Percentiles rank a stretch among this genome's conserved stretches.
phyloP scores from a whole-genome alignment of 2,113 vertebrate species.

The Rissa tridactyla region DNA sequence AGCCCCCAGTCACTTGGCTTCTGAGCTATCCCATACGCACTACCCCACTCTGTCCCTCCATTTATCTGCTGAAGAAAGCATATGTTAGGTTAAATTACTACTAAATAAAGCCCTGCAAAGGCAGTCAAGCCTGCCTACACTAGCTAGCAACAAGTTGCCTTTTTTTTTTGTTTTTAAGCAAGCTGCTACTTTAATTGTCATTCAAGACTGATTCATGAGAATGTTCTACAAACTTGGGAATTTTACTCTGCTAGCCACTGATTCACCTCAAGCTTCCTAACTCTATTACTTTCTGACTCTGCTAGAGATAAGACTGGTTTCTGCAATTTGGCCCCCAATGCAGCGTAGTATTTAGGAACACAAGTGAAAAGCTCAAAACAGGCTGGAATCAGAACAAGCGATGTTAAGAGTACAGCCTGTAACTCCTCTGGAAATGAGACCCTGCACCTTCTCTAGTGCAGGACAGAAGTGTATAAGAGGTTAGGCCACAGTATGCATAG shows the following conservation, averaged over 20 bases:
- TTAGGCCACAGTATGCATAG: background rate
- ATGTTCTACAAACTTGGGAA: background rate
- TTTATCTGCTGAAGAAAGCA: background rate
- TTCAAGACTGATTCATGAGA: background rate
- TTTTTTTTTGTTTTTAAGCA: background rate
- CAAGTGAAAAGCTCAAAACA: background rate
- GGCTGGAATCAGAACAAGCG: background rate
- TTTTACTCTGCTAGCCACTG: background rate
- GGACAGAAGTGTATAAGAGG: background rate
- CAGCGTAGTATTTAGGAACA: background rate
- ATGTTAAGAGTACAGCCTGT: background rate
- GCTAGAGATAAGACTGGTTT: background rate
- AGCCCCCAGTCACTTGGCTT: background rate
- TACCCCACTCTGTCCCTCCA: background rate
- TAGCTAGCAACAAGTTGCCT: background rate
- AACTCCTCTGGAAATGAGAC: background rate
- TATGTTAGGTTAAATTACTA: background rate
- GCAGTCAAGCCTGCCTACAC: background rate
- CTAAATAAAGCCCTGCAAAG: background rate
- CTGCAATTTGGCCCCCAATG: background rate
- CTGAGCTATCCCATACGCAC: background rate
- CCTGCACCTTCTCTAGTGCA: background rate
- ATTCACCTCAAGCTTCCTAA: background rate
- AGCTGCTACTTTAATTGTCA: background rate
- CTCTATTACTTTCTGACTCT: background rate